Conservation (phyloP, 2,888 invertebrate species). For the Oxytorus armatus region DNA sequence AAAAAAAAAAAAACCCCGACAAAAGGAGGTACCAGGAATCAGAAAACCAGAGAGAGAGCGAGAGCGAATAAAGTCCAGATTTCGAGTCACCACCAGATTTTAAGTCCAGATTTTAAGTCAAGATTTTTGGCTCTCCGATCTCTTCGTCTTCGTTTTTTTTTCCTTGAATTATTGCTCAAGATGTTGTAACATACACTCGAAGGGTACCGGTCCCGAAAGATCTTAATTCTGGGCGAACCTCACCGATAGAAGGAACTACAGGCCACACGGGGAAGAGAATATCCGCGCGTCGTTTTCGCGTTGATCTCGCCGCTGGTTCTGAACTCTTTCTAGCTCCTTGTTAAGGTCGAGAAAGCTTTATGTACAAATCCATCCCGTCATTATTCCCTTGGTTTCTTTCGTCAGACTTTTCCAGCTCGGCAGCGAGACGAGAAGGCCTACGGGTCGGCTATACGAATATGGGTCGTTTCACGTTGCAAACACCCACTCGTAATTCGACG, state of each 20-base stretch:
- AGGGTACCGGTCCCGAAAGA: slow-evolving; percentile 33
- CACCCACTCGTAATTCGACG: neutral
- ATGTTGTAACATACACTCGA: slow-evolving; percentile 53
- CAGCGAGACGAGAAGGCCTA: slow-evolving; percentile 22
- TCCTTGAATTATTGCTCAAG: slow-evolving; percentile 46
- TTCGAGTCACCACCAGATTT: too few species aligned
- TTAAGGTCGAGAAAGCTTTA: slow-evolving; percentile 68
- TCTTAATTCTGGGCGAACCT: slow-evolving; percentile 31
- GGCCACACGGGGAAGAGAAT: neutral
- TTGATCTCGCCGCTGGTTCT: slow-evolving; percentile 54
- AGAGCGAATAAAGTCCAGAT: slow-evolving; percentile 39
- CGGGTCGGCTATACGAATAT: neutral
- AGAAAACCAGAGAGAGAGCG: slow-evolving; percentile 17
- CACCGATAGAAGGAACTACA: neutral
- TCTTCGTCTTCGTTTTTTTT: slow-evolving; percentile 36
- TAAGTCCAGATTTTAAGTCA: slow-evolving; percentile 40
- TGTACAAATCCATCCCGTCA: slow-evolving; percentile 71
- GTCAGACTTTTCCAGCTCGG: slow-evolving; percentile 28
- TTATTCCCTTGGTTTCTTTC: slow-evolving; percentile 73
- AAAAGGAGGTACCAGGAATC: slow-evolving; percentile 11
- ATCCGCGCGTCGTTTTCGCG: slow-evolving; percentile 42
- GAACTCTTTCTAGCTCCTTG: slow-evolving; percentile 67
- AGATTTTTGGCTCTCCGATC: slow-evolving; percentile 35
- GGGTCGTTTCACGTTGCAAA: neutral
- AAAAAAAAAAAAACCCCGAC: slow-evolving; percentile 25